Evolutionary conservation across 2,797 vertebrate genomes (phyloP), one percentile per base, ranked within the genome.

Genomic region (Rallus crepitans): DNA sequence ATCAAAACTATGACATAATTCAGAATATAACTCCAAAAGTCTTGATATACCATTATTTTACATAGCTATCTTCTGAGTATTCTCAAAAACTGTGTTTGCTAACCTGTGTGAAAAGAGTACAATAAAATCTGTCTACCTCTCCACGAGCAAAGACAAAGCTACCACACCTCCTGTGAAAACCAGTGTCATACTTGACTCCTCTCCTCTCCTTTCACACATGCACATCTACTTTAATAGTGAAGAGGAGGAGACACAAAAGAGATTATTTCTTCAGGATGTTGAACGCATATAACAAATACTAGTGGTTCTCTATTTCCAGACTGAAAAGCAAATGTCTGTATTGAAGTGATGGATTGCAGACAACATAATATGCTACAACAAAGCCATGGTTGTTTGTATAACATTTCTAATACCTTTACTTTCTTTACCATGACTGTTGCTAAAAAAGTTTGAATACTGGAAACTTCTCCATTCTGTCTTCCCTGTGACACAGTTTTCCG

Each of bases 201-300:
- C 59, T 93, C 42, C n/a, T 75, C 31, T 71, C 60, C 91, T 93
- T 82, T 85, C 76, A 89, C 55, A 65, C 70, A 21, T 70, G 60
- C 25, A 72, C 23, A 12, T 28, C 18, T 16, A 69, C 82, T 83
- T 84, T 47, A 90, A 79, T 12, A 79, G 57, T 30, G 40, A 91
- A 79, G 19, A 66, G 94, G 82, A 75, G 0, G 0, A 84, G 78
- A 73, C 73, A 88, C 77, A 90, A 84, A 94, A 87, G 59, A 81
- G 56, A 82, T 93, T 88, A 83, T 90, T 96, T 92, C 78, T 91
- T 82, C 66, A 73, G 70, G 59, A 57, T 91, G n/a, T 28, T 94
- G 77, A 88, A 88, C 69, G 55, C 53, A 40, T 73, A 33, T 57
- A 79, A 82, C 42, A 90, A 90, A 90, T 82, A 55, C 52, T 53